Conservation (phyloP, 2,113 vertebrate species). For the Spilogale gracilis region DNA sequence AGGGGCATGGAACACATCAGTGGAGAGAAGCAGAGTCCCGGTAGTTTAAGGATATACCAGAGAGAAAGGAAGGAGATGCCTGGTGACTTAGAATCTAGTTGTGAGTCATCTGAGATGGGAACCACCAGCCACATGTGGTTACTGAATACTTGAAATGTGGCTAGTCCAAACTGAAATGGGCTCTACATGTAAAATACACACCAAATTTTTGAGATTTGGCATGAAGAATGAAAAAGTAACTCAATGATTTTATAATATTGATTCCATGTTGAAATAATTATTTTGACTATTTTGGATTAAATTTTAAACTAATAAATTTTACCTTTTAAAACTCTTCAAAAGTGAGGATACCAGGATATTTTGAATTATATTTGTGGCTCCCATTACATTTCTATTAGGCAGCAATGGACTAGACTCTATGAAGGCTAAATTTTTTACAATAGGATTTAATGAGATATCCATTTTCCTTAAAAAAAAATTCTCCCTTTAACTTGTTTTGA, state of each 20-base stretch:
- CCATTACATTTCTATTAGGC: neutral
- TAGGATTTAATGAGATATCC: neutral
- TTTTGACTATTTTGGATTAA: neutral
- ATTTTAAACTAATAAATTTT: neutral
- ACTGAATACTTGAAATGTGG: neutral
- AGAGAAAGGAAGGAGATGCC: neutral
- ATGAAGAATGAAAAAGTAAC: neutral
- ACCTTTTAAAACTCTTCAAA: neutral
- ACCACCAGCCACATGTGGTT: neutral
- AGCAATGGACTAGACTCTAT: neutral
- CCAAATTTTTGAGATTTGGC: neutral
- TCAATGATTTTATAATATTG: neutral
- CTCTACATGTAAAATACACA: neutral
- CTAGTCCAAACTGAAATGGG: neutral
- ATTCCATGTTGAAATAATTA: neutral
- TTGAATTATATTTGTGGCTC: neutral
- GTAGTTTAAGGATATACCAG: neutral
- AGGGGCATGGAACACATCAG: neutral
- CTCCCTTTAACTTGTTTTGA: neutral
- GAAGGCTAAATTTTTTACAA: neutral
- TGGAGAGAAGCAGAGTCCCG: neutral
- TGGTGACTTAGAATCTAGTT: neutral
- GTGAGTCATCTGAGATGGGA: neutral
- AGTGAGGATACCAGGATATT: neutral
- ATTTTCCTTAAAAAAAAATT: neutral